These are phyloP conservation scores for Poecilia latipinna DNA, from an alignment of 2,113 vertebrate species.

Conservation along the genomic window DNA sequence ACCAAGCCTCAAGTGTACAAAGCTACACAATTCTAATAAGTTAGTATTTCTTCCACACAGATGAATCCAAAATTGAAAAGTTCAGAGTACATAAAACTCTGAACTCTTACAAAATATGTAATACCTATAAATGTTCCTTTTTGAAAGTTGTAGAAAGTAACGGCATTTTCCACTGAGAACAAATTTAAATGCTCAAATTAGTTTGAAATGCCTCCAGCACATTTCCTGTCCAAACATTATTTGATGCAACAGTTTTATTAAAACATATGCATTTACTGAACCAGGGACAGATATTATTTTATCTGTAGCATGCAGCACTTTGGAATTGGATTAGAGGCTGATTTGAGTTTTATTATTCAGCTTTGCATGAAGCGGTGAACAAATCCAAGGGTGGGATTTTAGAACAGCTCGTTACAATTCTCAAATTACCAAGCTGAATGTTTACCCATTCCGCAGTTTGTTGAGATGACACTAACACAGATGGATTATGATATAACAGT, in stretches of 20 bases:
- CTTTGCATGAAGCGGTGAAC: conserved; percentile 22
- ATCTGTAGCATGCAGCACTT: conserved; percentile 34
- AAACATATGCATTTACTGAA: conserved; percentile 36
- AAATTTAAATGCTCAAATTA: neutral
- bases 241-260: conserved; percentile 15
- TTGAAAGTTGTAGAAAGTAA: conserved; percentile 16
- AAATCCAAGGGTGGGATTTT: conserved; percentile 16
- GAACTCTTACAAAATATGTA: neutral
- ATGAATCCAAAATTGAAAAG: neutral
- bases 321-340: conserved; percentile 39
- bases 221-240: conserved; percentile 27
- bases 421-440: conserved; percentile 24
- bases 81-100: neutral
- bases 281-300: conserved; percentile 24
- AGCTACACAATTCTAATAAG: no score
- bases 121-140: neutral
- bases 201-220: conserved; percentile 1
- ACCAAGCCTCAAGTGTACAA: no score
- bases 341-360: conserved; percentile 39
- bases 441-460: conserved; percentile 23
- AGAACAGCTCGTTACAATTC: conserved; percentile 12
- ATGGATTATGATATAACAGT: conserved; percentile 42
- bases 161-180: conserved; percentile 17
- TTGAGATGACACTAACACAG: conserved; percentile 49
- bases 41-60: neutral